These are phyloP conservation scores for Oxytorus armatus DNA, from an alignment of 2,888 invertebrate species.

Conservation along the genomic window DNA sequence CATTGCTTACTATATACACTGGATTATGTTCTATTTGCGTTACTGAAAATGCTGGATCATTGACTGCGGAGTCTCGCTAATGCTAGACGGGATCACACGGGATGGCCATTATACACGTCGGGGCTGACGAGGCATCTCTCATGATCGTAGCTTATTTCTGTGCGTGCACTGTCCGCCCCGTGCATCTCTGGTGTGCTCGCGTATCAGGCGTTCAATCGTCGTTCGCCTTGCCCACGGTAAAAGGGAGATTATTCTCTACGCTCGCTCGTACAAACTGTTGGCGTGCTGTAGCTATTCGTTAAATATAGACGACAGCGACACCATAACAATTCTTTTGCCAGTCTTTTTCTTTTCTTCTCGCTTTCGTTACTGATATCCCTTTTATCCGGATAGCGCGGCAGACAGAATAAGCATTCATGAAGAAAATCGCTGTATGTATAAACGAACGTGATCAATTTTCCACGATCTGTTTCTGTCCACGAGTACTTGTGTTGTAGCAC, in stretches of 20 bases:
- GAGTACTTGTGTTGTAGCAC: too few species aligned
- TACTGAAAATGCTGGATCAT: conserved; percentile 53
- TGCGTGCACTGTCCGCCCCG: conserved; percentile 44
- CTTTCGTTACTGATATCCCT: conserved; percentile 30
- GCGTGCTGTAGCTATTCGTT: conserved; percentile 74
- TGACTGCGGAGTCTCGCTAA: conserved; percentile 38
- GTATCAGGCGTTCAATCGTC: conserved; percentile 63
- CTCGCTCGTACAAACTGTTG: conserved; percentile 18
- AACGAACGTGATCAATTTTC: too few species aligned
- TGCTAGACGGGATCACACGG: conserved; percentile 54
- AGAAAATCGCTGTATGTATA: too few species aligned
- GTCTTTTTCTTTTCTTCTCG: conserved; percentile 29
- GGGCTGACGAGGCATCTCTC: conserved; percentile 18
- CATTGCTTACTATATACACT: background rate
- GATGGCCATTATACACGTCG: conserved; percentile 38
- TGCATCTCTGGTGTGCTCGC: conserved; percentile 34
- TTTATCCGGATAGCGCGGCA: background rate
- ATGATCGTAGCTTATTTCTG: conserved; percentile 35
- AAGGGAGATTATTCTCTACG: conserved; percentile 48
- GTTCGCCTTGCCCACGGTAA: conserved; percentile 36
- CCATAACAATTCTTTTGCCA: conserved; percentile 10
- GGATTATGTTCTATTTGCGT: conserved; percentile 45
- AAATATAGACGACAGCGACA: conserved; percentile 72
- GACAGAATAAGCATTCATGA: background rate
- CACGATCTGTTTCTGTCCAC: too few species aligned